These are phyloP conservation scores for Ancistrus triradiatus DNA, from an alignment of 2,113 vertebrate genomes.

Conservation along the genomic window DNA sequence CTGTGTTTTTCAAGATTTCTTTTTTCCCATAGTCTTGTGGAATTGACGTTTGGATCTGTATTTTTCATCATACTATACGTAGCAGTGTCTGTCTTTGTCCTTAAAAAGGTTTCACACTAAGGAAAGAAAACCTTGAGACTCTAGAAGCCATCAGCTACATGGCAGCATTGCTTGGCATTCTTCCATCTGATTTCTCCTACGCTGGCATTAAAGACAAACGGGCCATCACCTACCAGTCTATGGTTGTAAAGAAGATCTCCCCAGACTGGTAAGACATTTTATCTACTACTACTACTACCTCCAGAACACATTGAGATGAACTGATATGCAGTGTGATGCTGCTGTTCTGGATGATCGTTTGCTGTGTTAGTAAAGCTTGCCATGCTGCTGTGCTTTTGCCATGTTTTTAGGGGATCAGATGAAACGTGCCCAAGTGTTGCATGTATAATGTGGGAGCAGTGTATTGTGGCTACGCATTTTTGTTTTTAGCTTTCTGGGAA, in stretches of 20 bases:
- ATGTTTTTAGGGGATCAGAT: no score
- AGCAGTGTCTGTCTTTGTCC: neutral
- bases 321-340: no score
- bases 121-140: constrained; percentile 92
- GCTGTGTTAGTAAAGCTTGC: no score
- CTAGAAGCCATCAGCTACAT: constrained; percentile 85
- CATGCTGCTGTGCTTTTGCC: no score
- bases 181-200: constrained; percentile 93
- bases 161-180: constrained; percentile 80
- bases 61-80: neutral
- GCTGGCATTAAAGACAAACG: constrained; percentile 95
- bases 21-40: neutral
- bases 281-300: no score
- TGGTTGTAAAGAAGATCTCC: constrained; percentile 91
- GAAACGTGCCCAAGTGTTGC: no score
- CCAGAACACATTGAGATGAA: no score
- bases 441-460: no score
- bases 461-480: neutral
- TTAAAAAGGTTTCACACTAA: constrained; percentile 83
- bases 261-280: constrained; percentile 71
- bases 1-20: neutral
- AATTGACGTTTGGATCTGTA: neutral
- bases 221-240: constrained; percentile 85
- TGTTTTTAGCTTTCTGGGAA: constrained; percentile 74
- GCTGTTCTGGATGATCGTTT: no score